Evolutionary conservation across 2,113 vertebrate genomes (phyloP), one percentile per base, ranked within the genome.

Genomic region (Hylia prasina): DNA sequence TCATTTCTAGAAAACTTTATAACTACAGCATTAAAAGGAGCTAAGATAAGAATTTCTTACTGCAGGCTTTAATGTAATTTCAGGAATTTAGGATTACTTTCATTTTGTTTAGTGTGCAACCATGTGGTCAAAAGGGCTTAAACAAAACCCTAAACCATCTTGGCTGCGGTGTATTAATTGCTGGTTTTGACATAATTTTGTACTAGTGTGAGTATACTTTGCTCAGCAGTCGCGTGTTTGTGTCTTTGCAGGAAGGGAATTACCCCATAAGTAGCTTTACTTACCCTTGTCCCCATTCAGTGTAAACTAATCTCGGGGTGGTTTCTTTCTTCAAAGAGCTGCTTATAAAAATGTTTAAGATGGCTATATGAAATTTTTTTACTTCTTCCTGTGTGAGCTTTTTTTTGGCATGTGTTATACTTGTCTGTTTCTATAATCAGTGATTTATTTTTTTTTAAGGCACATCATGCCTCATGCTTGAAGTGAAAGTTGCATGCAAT

Each of bases 91-190:
- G 33, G 33, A 12, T 18, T 64, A 7, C 25, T 86, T 65, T 56
- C 13, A 23, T 83, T 91, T 80, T 85, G 44, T 66, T 61, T 58
- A 56, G 68, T 33, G 20, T 33, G 42, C 39, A 54, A 60, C 12
- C 8, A 4, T n/a, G 22, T 31, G n/a, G 58, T 22, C 45, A 69
- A 39, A 72, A 71, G 25, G 9, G 45, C 83, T 65, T 25, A 14
- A 15, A 6, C 63, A 57, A 25, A 15, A 0, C 0, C 14, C 17
- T 30, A 18, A 40, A 64, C 7, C 3, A 5, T 56, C 40, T 65
- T 65, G 37, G 24, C 25, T 13, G 8, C 24, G 82, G 31, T 56
- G 12, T 45, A 15, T 54, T 81, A 75, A 42, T 70, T 78, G 39
- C 21, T 87, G 44, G 3, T 30, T 77, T 87, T 83, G 58, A 54